Evolutionary conservation across 2,797 vertebrate genomes (phyloP), one percentile per base, ranked within the genome.

Genomic region (Pyrocephalus nanus): DNA sequence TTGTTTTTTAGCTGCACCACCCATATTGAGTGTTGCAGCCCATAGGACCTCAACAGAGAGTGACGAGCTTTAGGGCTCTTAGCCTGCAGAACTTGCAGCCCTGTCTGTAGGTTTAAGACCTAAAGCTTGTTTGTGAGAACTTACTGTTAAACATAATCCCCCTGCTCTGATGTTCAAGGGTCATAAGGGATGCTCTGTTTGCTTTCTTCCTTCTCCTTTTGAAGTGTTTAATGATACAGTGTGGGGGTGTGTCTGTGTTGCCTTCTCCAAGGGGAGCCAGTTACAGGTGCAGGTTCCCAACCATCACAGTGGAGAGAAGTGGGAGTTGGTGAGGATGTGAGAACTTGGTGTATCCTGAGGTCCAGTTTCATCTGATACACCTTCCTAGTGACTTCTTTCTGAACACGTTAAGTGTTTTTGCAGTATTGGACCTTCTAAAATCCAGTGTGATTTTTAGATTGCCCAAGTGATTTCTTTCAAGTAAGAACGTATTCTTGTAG

Each of bases 381-480:
- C 19, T 45, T 60, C 6, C 22, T 10, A 45, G 23, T 60, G 72
- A 32, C 23, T 60, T 74, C 8, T 48, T 86, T 77, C 14, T 40
- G 50, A 61, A 55, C 1, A 4, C 0, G 0, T 53, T 29, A 26
- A 22, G 10, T 72, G 18, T 34, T 73, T 50, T 75, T 61, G 30
- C 22, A 30, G 26, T 72, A 14, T 18, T 60, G 21, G 26, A 13
- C 45, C 25, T 61, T 12, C 5, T 81, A 36, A 86, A 90, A 74
- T 15, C 18, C n/a, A 40, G 4, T 50, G 12, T 78, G 40, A 14
- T 22, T 73, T 82, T 72, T 65, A 51, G 26, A 34, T 87, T 66
- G 26, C 23, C 15, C 4, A 51, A 55, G 25, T 54, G 27, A 22
- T 48, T 29, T 32, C 17, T 47, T 67, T 62, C 16, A 21, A 13